Percentiles rank a stretch among this genome's conserved stretches.
These are phyloP conservation scores for Drosophila prosaltans DNA, from an alignment of 1,140 invertebrate species.

Conservation along the genomic window DNA sequence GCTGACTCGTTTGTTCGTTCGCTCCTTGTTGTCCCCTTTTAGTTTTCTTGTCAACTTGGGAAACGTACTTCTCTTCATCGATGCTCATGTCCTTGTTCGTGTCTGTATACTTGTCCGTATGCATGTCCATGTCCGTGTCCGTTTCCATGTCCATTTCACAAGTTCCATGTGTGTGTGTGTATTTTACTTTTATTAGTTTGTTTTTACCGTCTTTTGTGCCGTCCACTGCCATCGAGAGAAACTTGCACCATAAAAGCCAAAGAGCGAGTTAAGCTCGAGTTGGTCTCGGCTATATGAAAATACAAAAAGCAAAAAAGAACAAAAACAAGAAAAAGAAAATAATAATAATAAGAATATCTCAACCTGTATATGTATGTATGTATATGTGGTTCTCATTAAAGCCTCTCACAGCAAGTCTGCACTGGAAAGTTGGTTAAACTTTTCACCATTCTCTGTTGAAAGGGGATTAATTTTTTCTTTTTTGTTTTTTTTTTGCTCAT, in stretches of 20 bases:
- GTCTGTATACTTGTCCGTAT: slow-evolving; percentile 28
- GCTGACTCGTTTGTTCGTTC: slow-evolving; percentile 16
- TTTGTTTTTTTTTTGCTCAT: background rate
- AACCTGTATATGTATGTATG: slow-evolving; percentile 36
- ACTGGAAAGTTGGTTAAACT: slow-evolving; percentile 51
- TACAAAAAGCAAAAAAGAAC: slow-evolving; percentile 23
- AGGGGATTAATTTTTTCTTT: slow-evolving; percentile 2
- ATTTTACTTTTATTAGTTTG: slow-evolving; percentile 75
- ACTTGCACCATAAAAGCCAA: slow-evolving; percentile 62
- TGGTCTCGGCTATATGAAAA: slow-evolving; percentile 32
- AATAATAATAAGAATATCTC: slow-evolving; percentile 51
- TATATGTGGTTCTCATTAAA: slow-evolving; percentile 53
- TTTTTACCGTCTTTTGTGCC: slow-evolving; percentile 55
- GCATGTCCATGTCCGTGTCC: slow-evolving; percentile 38
- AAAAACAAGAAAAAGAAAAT: background rate
- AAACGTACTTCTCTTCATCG: slow-evolving; percentile 18
- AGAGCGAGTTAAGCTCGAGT: slow-evolving; percentile 45
- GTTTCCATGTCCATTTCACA: slow-evolving; percentile 35
- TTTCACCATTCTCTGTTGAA: slow-evolving; percentile 29
- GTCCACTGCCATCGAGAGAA: slow-evolving; percentile 19
- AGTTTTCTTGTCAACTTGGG: slow-evolving; percentile 37
- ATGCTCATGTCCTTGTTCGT: slow-evolving; percentile 28
- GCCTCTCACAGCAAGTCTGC: slow-evolving; percentile 45
- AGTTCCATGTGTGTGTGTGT: slow-evolving; percentile 31
- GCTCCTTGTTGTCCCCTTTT: slow-evolving; percentile 33